Base-by-base conservation (phyloP, 1,140 invertebrate genomes). In the Linepithema humile region DNA sequence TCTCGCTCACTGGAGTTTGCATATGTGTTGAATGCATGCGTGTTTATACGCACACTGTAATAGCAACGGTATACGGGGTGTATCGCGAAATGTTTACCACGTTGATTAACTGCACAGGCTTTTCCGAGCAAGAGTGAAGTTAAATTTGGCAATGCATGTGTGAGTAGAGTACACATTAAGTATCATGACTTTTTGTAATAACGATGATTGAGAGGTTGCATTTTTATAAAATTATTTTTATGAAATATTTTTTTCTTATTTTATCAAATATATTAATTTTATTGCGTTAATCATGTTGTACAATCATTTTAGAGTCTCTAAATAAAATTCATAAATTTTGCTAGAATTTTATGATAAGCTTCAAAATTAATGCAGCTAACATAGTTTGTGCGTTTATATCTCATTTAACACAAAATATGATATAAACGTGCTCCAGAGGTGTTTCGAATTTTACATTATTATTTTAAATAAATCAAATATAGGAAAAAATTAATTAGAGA, bases 1-100 rank as follows among this genome's bases (percentile, higher is more conserved):
- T 73, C 43, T 26, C 82, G 73, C 62, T 64, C 38, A 45, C 57
- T 77, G 50, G 78, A 85, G 65, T 45, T 80, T 70, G 77, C 77
- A 53, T 64, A 57, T 26, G 75, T 50, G 73, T 73, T 45, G 43
- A 12, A 45, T 15, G 12, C 69, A 78, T 62, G 23, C 50, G 43
- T 35, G 9, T 75, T 55, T 64, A 29, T 60, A 17, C 60, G 38
- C 43, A 38, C 59, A 50, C 32, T 23, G 38, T 75, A 75, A 75
- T 48, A n/a, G 73, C 57, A 83, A 59, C 75, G 50, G 15, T 7
- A 15, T 43, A 43, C 50, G 70, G 40, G 40, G 72, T 29, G 62
- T 48, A 38, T 64, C 48, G 23, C 59, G 70, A 57, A 55, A 73
- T 75, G 45, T 85, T 78, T 60, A 64, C 74, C 82, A 72, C 77